Base-by-base conservation (phyloP, 35 echinoderm and acorn worm genomes). In the Ophioderma brevispina region DNA sequence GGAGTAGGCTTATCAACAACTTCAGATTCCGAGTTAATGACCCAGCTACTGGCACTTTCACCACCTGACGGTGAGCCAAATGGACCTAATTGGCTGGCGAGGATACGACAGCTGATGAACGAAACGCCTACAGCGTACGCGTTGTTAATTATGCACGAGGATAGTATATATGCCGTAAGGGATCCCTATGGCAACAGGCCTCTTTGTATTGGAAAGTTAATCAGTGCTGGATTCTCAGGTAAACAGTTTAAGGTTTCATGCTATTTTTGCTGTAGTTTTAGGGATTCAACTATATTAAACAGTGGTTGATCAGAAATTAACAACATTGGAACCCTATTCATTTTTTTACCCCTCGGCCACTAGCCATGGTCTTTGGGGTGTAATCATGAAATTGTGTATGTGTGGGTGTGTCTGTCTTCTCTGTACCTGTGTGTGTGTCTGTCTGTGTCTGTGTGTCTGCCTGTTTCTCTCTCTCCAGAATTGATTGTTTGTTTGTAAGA, bases 141-240 rank as follows among this genome's bases (percentile, higher is more conserved):
- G 0, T 76, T 98, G 64, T 84, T 95, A 13, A 88, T 98, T 33
- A 94, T 98, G 90, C 87, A 95, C 82, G 93, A 82, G 13, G 78
- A 77, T 38, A 91, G 87, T 56, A 87, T 98, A 21, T 98, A 98
- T 81, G 96, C 96, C 13, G 94, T 98, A 33, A 86, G 96, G 39
- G 96, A 98, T 90, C 96, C 96, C 15, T 98, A 93, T 46, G 96
- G 96, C 39, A 98, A 98, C 85, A 95, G 96, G 40, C 96, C 96
- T 1, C 91, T 98, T 11, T 98, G 96, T 38, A 86, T 98, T 40
- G 96, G 96, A 28, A 82, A 56, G 42, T 82, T 98, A 15, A 80
- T 92, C 35, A 84, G 43, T 36, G 83, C 90, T 35, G 86, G 81
- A 21, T 91, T 39, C 49, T 0, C 78, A 25, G 82, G 94, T 95